Conservation (phyloP, 2,113 vertebrate species). For the Pyxicephalus adspersus region DNA sequence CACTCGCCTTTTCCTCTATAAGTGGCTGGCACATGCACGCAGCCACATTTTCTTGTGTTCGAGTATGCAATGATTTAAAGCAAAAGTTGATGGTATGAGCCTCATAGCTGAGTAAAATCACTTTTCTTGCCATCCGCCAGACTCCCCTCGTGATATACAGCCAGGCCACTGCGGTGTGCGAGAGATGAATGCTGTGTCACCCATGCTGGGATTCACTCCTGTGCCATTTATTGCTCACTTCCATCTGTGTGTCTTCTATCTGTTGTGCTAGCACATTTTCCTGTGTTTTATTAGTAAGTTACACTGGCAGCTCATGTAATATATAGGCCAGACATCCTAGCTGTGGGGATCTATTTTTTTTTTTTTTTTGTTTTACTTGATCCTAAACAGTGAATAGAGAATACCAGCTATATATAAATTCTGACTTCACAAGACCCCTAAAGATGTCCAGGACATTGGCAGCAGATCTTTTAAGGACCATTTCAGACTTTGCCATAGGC, state of each 20-base stretch:
- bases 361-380: too few species aligned
- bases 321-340: neutral
- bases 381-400: too few species aligned
- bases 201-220: conserved; percentile 7
- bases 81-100: neutral
- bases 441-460: too few species aligned
- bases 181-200: conserved; percentile 8
- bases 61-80: neutral
- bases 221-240: neutral
- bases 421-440: too few species aligned
- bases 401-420: too few species aligned
- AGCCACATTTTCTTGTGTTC: conserved; percentile 7
- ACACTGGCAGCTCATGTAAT: neutral
- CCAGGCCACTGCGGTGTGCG: neutral
- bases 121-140: neutral
- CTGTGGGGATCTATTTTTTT: neutral
- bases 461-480: too few species aligned
- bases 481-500: too few species aligned
- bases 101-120: neutral
- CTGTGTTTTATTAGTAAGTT: conserved; percentile 18
- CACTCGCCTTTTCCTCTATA: neutral
- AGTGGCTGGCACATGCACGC: neutral
- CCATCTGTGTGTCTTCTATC: conserved; percentile 1
- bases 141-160: neutral
- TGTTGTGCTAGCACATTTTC: neutral